Evolutionary conservation across 2,797 vertebrate genomes (phyloP), one percentile per base, ranked within the genome.

Genomic region (Pseudocheirus occidentalis): DNA sequence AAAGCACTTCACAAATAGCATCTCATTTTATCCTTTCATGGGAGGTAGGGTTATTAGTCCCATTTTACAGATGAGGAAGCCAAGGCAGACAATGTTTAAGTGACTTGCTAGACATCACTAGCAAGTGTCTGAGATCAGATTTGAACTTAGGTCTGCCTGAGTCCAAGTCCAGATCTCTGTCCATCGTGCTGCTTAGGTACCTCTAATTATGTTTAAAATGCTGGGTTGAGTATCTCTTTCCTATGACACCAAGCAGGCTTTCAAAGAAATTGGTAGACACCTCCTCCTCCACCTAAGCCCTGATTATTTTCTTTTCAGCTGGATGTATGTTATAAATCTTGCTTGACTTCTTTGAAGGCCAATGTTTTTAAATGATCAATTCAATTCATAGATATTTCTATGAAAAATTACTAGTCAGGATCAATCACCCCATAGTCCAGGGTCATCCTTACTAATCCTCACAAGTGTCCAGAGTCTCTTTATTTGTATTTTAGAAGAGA

Each of bases 281-380:
- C 0, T 3, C 10, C 73, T 50, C 73, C 95, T 55, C 46, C 18
- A 91, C 10, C 52, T 40, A 90, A 96, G 21, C 62, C 21, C 90
- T 56, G 1, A 55, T 93, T 27, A n/a, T 21, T 59, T 54, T 94
- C 40, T 12, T 27, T 5, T 87, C 0, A 7, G 93, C 12, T 94
- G 13, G 16, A 34, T 50, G 66, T 40, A 91, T 1, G 66, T 66
- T 3, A 91, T 24, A 96, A 59, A 40, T 95, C 81, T 57, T 96
- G 90, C 53, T 59, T 92, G 40, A 90, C 16, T 95, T 81, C 18
- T 96, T 92, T 55, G 31, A 14, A 29, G 27, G 7, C 53, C 57
- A 92, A 91, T 95, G 94, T 97, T 94, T 90, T 18, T 92, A 96
- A 92, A 29, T 73, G 53, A 29, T 14, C 55, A 59, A 29, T 57